Evolutionary conservation across 2,113 vertebrate species (phyloP).

Genomic region (Chaetops frenatus): DNA sequence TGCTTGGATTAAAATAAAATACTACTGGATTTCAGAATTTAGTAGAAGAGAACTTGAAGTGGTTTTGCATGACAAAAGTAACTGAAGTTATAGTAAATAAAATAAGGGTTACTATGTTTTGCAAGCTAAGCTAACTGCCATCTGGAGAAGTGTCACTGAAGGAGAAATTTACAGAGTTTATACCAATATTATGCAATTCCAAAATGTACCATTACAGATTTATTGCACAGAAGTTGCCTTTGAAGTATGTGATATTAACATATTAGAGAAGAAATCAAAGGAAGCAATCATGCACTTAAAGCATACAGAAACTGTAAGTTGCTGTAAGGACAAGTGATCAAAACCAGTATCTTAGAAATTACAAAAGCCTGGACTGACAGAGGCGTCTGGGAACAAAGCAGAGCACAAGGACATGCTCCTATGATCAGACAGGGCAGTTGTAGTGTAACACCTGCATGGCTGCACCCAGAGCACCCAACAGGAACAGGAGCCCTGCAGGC

Average conservation of each 20-base stretch:
- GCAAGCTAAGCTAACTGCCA: neutral
- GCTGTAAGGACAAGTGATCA: neutral
- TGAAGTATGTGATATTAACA: slow-evolving; percentile 3
- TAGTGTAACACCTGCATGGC: accelerated
- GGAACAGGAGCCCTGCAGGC: neutral
- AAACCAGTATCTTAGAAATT: neutral
- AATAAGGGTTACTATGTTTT: neutral
- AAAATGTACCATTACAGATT: neutral
- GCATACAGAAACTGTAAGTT: neutral
- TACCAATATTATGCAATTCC: neutral
- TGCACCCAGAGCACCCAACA: neutral
- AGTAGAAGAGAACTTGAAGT: neutral
- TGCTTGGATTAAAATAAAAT: neutral
- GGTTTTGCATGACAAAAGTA: neutral
- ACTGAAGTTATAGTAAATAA: neutral
- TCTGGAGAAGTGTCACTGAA: neutral
- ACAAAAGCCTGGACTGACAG: neutral
- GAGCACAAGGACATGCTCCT: neutral
- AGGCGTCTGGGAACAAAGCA: neutral
- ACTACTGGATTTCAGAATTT: neutral
- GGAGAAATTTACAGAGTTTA: neutral
- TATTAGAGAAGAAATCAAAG: slow-evolving; percentile 26
- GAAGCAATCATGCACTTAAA: neutral
- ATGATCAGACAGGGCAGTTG: neutral
- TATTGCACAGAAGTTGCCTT: neutral